Evolutionary conservation across 2,797 vertebrate species (phyloP), one percentile per base, ranked within the genome.

Genomic region (Toxotes lorentzi): DNA sequence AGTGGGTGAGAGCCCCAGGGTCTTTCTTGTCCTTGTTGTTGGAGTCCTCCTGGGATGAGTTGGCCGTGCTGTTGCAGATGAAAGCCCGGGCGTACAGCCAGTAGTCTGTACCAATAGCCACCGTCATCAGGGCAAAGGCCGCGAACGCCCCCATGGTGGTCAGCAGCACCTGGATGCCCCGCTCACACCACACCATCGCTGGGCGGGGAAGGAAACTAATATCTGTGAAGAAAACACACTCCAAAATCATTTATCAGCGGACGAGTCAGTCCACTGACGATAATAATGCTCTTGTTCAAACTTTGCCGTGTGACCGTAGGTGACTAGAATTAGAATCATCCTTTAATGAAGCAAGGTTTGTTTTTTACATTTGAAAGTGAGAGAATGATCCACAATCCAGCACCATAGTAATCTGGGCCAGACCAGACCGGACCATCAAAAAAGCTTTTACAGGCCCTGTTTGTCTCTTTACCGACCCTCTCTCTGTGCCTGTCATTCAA

Each of bases 31-130:
- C 96, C 86, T 96, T 96, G 88, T 92, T 95, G 76, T 93, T 92
- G 16, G 94, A 90, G 50, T 95, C 96, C 8, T 97, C 96, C 78
- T 96, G 96, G 51, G 91, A 79, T 4, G 96, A 96, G 93, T 98
- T 97, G 89, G 95, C 94, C 50, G 96, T 97, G 93, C 96, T 97
- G 93, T 97, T 97, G 93, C 97, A 98, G 94, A 97, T 97, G 90
- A 97, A 96, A 78, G 96, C 97, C 4, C 97, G 96, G 68, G 97
- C 96, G 80, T 98, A 98, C 14, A 98, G 96, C 97, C 97, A 98
- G 92, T 97, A 98, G 91, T 98, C 97, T 0, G 97, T 98, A 71
- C 97, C 97, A 60, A 98, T 97, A 72, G 97, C 97, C 79, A 98
- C 97, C 19, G 97, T 97, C 97, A 98, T 98, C 84, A 98, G 95